A percentile compares a stretch with the other conserved stretches of the same genome.
Evolutionary conservation across 64 coral and sea anemone species (phyloP).

Genomic region (Montipora capricornis): DNA sequence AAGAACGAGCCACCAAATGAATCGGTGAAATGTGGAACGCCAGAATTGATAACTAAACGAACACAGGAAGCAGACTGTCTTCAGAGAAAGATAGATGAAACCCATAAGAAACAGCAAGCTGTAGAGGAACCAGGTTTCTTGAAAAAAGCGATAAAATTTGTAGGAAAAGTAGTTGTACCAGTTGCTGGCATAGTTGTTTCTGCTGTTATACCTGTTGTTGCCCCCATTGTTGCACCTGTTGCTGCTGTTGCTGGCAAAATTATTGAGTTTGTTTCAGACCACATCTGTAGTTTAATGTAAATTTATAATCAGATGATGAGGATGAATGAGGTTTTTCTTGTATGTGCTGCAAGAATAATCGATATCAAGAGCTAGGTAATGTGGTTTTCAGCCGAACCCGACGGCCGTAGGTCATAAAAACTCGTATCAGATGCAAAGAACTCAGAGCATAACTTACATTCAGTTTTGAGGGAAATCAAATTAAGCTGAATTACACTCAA

Average conservation of each 20-base stretch:
- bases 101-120: not conserved
- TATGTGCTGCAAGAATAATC: too few relatives aligned
- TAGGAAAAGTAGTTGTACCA: not conserved
- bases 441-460: too few relatives aligned
- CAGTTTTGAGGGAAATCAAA: too few relatives aligned
- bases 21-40: not conserved
- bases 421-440: too few relatives aligned
- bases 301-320: too few relatives aligned
- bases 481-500: too few relatives aligned
- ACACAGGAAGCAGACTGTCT: not conserved
- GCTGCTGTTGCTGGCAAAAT: not conserved
- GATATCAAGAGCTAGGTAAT: too few relatives aligned
- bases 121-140: slow-evolving; percentile 27
- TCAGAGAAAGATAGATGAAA: not conserved
- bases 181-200: not conserved
- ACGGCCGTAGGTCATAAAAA: too few relatives aligned
- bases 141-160: not conserved
- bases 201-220: not conserved
- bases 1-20: not conserved
- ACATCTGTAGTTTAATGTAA: slow-evolving; percentile 24
- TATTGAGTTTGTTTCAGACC: not conserved
- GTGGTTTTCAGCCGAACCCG: too few relatives aligned
- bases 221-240: not conserved
- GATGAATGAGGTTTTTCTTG: too few relatives aligned
- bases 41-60: not conserved